Base-by-base conservation (phyloP, 37 sponge, comb jelly and placozoan species). In the Axinella damicornis region DNA sequence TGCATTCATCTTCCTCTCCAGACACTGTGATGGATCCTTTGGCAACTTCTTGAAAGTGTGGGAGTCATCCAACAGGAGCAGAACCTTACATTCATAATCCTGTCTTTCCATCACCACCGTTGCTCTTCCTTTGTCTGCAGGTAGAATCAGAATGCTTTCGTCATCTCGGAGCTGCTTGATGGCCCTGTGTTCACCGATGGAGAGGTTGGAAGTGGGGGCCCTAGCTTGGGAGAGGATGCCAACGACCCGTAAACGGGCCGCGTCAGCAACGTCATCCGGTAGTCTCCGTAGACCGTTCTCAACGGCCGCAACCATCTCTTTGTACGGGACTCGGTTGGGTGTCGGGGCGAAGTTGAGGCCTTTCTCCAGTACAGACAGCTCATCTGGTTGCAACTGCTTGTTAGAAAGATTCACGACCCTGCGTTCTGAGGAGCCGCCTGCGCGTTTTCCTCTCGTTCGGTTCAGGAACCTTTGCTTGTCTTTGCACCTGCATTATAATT, bases 321-420 rank as follows among this genome's bases (percentile, higher is more conserved):
- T 18, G 33, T 32, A 25, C 9, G 77, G 77, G 77, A 76, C 24
- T 14, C 32, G 12, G 15, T 28, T 76, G 33, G 77, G 77, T 14
- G 77, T 34, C 22, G 77, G 77, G 18, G 77, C 77, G 56, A 58
- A 76, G 59, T 76, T 76, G 27, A 56, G 61, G 16, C 77, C 77
- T 56, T 22, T 54, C 57, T 56, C 18, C 57, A 56, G 18, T 15
- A 56, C 57, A 19, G 15, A 15, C 18, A 19, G 17, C 57, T 56
- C 57, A 56, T 56, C 57, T 56, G 15, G 15, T 15, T 56, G 17
- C 57, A 56, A 56, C 17, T 19, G 15, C 17, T 15, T 56, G 18
- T 56, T 56, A 18, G 57, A 56, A 18, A 56, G 57, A 18, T 56
- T 56, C 18, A 56, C 57, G 18, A 56, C 17, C 57, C 57, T 19